These are phyloP conservation scores for Prunella strophiata DNA, from an alignment of 2,797 vertebrate species.

Conservation along the genomic window DNA sequence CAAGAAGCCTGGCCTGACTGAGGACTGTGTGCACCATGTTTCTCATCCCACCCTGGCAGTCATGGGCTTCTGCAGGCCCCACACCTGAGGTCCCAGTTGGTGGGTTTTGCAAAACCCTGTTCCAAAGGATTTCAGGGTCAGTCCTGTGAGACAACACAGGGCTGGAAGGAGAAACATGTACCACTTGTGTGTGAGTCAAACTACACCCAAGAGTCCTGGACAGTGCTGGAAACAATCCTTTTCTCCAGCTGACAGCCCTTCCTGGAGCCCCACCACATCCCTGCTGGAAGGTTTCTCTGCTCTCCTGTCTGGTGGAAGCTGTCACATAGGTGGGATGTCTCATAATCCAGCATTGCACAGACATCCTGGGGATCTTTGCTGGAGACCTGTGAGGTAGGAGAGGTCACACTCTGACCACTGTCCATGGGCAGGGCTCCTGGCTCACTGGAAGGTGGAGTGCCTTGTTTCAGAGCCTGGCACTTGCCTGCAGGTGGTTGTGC, in stretches of 20 bases:
- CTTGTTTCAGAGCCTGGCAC: not conserved
- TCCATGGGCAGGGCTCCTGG: not conserved
- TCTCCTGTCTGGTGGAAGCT: not conserved
- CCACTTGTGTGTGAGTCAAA: not conserved
- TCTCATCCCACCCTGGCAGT: not conserved
- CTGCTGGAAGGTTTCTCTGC: not conserved
- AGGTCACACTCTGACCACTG: not conserved
- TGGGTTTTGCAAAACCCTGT: not conserved
- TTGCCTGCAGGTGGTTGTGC: no score
- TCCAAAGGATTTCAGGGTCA: not conserved
- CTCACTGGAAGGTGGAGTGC: not conserved
- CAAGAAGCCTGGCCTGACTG: not conserved
- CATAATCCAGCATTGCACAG: rapidly evolving
- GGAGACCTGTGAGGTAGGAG: not conserved
- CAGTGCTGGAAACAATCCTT: not conserved
- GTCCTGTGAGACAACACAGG: not conserved
- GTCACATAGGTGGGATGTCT: not conserved
- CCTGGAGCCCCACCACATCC: not conserved
- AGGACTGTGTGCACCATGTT: not conserved
- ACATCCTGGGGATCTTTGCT: not conserved
- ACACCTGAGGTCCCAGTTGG: not conserved
- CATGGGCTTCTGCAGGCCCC: not conserved
- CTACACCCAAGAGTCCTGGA: not conserved
- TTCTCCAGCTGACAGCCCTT: not conserved
- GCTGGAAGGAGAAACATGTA: not conserved